Evolutionary conservation across 1,140 invertebrate genomes (phyloP), one percentile per base, ranked within the genome.

Genomic region (Brevipalpus yothersi): DNA sequence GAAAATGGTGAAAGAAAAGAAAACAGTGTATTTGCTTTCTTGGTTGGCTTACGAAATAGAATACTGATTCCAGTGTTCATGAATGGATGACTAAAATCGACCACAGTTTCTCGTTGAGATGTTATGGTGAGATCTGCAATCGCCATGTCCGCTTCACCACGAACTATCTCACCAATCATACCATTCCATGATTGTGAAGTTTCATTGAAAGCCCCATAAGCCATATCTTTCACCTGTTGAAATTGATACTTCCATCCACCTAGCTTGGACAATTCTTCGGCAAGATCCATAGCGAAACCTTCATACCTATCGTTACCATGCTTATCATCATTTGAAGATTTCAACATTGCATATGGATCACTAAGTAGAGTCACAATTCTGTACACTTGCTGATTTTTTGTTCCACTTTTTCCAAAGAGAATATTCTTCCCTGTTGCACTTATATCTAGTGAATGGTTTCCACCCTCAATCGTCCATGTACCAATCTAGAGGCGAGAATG

Each of bases 41-140:
- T 88, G 59, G 84, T 69, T 56, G 64, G 75, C 67, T 69, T 72
- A 58, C 71, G 71, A 67, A 72, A 77, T 8, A 77, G 63, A 57
- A 77, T 76, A 41, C 72, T 31, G 55, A 77, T 73, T 21, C 81
- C 88, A 57, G 92, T 76, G 72, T 91, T 90, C 88, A 92, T 92
- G 69, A 91, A 94, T 1, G 89, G 89, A 78, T 89, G 89, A 10
- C 87, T 92, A 69, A 93, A 94, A 71, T 93, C 88, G 3, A 93
- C 86, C 4, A 83, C 86, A 72, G 86, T 80, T 63, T 86, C 79
- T 40, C 90, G 71, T 66, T 89, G 85, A 68, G 87, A 89, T 1
- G 86, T 94, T 63, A 95, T 93, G 11, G 90, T 92, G 8, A 95
- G 75, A 75, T 92, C 89, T 1, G 84, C 88, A 58, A 93, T 84